These are phyloP conservation scores for Copidosoma aretas DNA, from an alignment of 2,888 invertebrate genomes.

Conservation along the genomic window DNA sequence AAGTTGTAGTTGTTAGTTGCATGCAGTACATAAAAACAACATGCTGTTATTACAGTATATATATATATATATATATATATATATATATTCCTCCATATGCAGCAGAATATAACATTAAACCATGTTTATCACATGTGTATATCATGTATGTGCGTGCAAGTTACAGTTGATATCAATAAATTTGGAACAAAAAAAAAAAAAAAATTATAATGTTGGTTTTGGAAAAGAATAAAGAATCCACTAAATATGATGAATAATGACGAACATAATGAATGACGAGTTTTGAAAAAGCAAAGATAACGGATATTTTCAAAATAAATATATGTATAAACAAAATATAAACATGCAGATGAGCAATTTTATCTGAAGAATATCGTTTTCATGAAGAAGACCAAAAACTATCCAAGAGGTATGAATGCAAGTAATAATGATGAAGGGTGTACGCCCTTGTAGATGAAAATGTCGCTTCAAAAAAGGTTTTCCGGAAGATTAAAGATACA, in stretches of 20 bases:
- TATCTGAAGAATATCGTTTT: neutral
- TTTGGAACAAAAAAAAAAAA: neutral
- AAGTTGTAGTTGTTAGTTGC: neutral
- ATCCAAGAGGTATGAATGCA: neutral
- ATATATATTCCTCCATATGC: too few species aligned
- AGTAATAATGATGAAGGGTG: too few species aligned
- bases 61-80: neutral
- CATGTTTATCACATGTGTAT: neutral
- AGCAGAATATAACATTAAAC: neutral
- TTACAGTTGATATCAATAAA: neutral
- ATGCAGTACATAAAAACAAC: slow-evolving; percentile 5
- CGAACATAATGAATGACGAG: slow-evolving; percentile 36
- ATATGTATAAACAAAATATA: slow-evolving; percentile 5
- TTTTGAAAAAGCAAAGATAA: slow-evolving; percentile 9
- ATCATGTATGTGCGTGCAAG: neutral
- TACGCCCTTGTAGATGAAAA: neutral
- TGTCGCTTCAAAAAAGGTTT: neutral
- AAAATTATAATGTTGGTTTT: neutral
- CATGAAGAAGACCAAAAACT: slow-evolving; percentile 9
- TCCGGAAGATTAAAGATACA: neutral
- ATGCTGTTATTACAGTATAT: neutral
- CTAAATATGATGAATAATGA: too few species aligned
- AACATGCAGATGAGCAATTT: slow-evolving; percentile 29
- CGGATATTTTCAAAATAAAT: neutral
- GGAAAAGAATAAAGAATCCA: slow-evolving; percentile 6